A percentile compares a stretch with the other conserved stretches of the same genome.
phyloP scores from a whole-genome alignment of 1,140 invertebrate genomes.

The Microplitis mediator region DNA sequence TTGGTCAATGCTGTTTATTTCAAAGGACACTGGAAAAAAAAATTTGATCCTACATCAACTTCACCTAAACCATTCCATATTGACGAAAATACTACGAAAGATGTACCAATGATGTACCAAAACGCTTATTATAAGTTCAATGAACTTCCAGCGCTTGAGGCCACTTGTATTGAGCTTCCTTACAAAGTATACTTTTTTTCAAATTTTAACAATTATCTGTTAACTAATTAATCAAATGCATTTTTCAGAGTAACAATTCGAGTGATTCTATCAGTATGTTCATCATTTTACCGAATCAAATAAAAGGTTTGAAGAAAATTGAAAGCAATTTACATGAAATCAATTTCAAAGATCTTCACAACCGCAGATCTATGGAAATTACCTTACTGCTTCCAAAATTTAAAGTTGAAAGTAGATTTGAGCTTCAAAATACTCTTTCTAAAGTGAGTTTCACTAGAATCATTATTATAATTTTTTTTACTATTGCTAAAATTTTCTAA shows the following conservation, averaged over 20 bases:
- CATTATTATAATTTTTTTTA: too few species aligned
- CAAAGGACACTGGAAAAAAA: conserved; percentile 71
- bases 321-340: conserved; percentile 56
- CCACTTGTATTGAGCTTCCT: conserved; percentile 69
- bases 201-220: neutral
- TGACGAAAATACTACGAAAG: conserved; percentile 47
- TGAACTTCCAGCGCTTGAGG: conserved; percentile 60
- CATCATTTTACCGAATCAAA: conserved; percentile 62
- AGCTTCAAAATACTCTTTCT: conserved; percentile 19
- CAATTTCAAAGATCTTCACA: conserved; percentile 48
- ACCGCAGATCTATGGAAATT: neutral
- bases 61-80: conserved; percentile 54
- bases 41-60: conserved; percentile 66
- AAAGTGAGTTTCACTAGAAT: too few species aligned
- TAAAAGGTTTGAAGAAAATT: conserved; percentile 54
- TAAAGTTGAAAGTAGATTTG: conserved; percentile 54
- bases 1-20: conserved; percentile 75
- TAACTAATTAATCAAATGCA: too few species aligned
- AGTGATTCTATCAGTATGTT: conserved; percentile 58
- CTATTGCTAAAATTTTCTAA: too few species aligned
- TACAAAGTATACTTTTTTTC: conserved; percentile 63
- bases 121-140: conserved; percentile 63
- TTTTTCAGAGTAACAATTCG: neutral
- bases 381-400: conserved; percentile 55
- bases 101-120: conserved; percentile 60